Evolutionary conservation across 30 jellyfish, hydroid and myxozoan species (phyloP).

Genomic region (Aurelia aurita complex sp. Pacific): DNA sequence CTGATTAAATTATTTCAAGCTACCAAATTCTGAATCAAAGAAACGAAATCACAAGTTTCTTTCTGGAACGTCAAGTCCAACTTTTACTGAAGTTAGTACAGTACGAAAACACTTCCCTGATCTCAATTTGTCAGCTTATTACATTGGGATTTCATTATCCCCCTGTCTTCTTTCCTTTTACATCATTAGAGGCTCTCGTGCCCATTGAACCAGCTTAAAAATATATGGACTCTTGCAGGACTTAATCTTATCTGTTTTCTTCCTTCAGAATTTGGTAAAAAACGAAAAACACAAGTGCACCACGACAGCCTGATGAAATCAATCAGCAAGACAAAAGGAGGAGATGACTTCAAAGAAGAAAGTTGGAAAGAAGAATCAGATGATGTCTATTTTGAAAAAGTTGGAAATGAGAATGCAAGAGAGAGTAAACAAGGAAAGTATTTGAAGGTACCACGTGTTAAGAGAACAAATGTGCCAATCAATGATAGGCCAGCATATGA

Average conservation of each 20-base stretch:
- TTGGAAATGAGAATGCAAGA: slow-evolving; percentile 22
- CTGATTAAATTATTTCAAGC: too few relatives aligned
- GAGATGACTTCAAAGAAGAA: slow-evolving; percentile 20
- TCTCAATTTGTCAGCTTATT: too few relatives aligned
- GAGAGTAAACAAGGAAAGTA: slow-evolving; percentile 7
- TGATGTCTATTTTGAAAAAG: slow-evolving; percentile 15
- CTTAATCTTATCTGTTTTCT: neutral
- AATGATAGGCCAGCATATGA: neutral
- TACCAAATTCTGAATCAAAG: too few relatives aligned
- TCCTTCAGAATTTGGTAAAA: slow-evolving; percentile 33
- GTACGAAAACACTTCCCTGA: too few relatives aligned
- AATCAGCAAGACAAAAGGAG: neutral
- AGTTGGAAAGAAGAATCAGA: slow-evolving; percentile 34
- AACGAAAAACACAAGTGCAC: neutral
- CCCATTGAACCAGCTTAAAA: too few relatives aligned
- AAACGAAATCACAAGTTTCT: too few relatives aligned
- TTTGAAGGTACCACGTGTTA: neutral
- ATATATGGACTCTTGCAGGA: too few relatives aligned
- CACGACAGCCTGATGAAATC: neutral
- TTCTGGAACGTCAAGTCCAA: too few relatives aligned
- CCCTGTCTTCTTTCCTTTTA: too few relatives aligned
- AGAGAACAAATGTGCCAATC: neutral
- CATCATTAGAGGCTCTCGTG: too few relatives aligned
- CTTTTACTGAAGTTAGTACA: too few relatives aligned
- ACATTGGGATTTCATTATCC: too few relatives aligned